Evolutionary conservation across 2,888 invertebrate species (phyloP).

Genomic region (Xanthorhoe designata): DNA sequence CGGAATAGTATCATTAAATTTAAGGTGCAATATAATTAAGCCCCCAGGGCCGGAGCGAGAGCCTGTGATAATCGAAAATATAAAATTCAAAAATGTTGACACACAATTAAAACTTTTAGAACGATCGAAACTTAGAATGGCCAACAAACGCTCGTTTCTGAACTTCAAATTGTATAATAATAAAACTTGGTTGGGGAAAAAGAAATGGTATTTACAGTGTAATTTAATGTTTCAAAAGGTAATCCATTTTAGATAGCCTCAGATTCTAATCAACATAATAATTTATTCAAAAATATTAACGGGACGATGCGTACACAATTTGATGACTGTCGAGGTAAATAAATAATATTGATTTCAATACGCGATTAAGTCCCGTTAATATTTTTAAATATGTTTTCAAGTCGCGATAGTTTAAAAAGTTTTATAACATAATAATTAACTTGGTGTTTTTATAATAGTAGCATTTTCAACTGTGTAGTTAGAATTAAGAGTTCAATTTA

Average conservation of each 20-base stretch:
- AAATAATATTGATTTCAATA: too few relatives aligned
- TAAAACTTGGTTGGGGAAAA: slow-evolving; percentile 1
- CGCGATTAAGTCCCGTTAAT: too few relatives aligned
- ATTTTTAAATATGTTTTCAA: too few relatives aligned
- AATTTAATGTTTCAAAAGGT: slow-evolving; percentile 34
- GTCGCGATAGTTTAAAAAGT: too few relatives aligned
- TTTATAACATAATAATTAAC: slow-evolving; percentile 47
- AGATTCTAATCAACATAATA: slow-evolving; percentile 47
- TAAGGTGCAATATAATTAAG: slow-evolving; percentile 74
- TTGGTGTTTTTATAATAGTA: slow-evolving; percentile 71
- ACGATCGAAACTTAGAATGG: slow-evolving; percentile 58
- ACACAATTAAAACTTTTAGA: slow-evolving; percentile 52
- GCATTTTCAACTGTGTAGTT: slow-evolving; percentile 53
- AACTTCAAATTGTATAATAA: slow-evolving; percentile 13
- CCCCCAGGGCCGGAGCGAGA: slow-evolving; percentile 77
- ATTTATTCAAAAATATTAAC: too few relatives aligned
- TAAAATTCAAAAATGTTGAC: slow-evolving; percentile 57
- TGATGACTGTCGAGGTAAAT: too few relatives aligned
- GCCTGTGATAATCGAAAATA: slow-evolving; percentile 82
- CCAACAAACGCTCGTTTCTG: slow-evolving; percentile 65
- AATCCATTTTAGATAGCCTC: slow-evolving; percentile 35
- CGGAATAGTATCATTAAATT: slow-evolving; percentile 63
- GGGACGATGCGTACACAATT: too few relatives aligned
- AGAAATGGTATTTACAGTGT: slow-evolving; percentile 39
- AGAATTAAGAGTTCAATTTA: slow-evolving; percentile 45